These are phyloP conservation scores for Archivesica marissinica DNA, from an alignment of 1,140 invertebrate species.

Conservation along the genomic window DNA sequence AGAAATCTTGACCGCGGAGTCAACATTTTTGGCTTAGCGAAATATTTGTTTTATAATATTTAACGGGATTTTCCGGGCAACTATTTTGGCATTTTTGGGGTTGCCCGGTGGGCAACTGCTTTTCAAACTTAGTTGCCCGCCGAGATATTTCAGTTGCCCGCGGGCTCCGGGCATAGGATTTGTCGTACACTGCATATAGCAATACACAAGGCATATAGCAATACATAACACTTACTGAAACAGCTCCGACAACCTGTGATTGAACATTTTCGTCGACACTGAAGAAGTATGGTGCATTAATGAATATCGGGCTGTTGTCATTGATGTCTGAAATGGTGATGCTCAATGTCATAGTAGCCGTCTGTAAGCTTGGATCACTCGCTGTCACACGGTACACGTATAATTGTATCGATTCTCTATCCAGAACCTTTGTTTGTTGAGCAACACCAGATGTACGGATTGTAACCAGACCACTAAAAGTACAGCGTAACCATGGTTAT, in stretches of 20 bases:
- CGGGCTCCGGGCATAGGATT: no score
- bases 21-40: no score
- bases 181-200: no score
- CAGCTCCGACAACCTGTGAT: slow-evolving; percentile 61
- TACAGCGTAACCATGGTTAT: no score
- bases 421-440: slow-evolving; percentile 8
- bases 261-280: slow-evolving; percentile 62
- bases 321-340: slow-evolving; percentile 74
- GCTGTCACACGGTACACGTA: slow-evolving; percentile 46
- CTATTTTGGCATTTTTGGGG: no score
- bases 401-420: not conserved
- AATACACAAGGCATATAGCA: no score
- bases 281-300: slow-evolving; percentile 55
- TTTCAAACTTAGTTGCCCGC: no score
- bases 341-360: slow-evolving; percentile 71
- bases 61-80: no score
- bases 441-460: not conserved
- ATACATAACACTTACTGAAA: slow-evolving; percentile 62
- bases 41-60: no score
- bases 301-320: slow-evolving; percentile 73
- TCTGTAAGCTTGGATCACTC: slow-evolving; percentile 47
- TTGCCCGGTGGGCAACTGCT: no score
- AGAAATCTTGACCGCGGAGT: no score
- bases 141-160: no score
- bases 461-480: slow-evolving; percentile 43